Evolutionary conservation across 2,797 vertebrate genomes (phyloP).

Genomic region (Acrossocheilus fasciatus): DNA sequence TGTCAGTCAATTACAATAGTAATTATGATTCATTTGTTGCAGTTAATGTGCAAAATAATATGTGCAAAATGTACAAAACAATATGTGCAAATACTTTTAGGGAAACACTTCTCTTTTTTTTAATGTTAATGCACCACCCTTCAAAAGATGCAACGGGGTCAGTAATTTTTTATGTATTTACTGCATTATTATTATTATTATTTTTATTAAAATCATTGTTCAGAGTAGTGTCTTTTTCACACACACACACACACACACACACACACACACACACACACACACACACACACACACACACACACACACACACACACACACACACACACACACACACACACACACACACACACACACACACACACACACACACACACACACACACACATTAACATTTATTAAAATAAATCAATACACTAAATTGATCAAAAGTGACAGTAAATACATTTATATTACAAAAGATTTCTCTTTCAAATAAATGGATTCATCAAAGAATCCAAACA

Average conservation of each 20-base stretch:
- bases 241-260: not conserved
- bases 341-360: not conserved
- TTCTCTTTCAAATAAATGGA: too few relatives aligned
- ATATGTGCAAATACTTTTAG: not conserved
- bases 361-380: not conserved
- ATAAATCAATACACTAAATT: too few relatives aligned
- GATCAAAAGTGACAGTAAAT: too few relatives aligned
- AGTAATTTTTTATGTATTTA: not conserved
- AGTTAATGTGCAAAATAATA: conserved; percentile 5
- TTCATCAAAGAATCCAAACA: too few relatives aligned
- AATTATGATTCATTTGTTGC: not conserved
- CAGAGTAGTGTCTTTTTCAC: not conserved
- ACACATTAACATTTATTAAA: too few relatives aligned
- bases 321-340: not conserved
- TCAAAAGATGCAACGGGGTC: not conserved
- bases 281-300: not conserved
- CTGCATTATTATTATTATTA: not conserved
- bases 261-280: not conserved
- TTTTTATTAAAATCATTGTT: not conserved
- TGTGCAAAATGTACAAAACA: not conserved
- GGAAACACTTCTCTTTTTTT: not conserved
- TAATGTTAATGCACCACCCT: not conserved
- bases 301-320: not conserved
- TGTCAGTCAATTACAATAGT: not conserved
- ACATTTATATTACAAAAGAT: too few relatives aligned